Base-by-base conservation (phyloP, 1,140 invertebrate species). In the Bicyclus anynana region DNA sequence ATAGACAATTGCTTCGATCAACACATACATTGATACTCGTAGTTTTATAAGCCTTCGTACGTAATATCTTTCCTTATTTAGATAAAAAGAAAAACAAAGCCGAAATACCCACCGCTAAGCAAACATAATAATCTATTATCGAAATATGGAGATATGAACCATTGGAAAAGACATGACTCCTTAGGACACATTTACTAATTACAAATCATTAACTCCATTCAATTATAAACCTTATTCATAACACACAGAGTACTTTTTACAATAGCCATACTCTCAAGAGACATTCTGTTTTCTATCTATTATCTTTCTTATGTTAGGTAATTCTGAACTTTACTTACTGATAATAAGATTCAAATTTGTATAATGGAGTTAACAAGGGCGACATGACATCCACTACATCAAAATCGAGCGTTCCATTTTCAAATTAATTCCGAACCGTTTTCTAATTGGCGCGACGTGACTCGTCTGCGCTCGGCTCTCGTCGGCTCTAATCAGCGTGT, bases 381-480 rank as follows among this genome's bases (percentile, higher is more conserved):
- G 71, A 66, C 65, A 75, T 81, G 83, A 84, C 77, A 82, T 72
- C 77, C 82, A 81, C 81, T 84, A 84, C 79, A 79, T 86, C 83
- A 86, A 84, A 84, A 83, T 84, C 76, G 83, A 83, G 79, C 76
- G 82, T 83, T 83, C 79, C 73, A 84, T 83, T 84, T 86, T 86
- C 76, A 73, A 85, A 83, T 85, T 82, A 82, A 82, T 81, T 83
- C 69, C 58, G 76, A 71, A 73, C 74, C 72, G 77, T 81, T 82
- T 84, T 84, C 80, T 84, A 86, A 86, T 86, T 86, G 80, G 80
- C 70, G 80, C 72, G 68, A 82, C 80, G 83, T 83, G 80, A 82
- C 80, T 81, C 70, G 78, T 68, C 71, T 69, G 70, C 74, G 74
- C 75, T 81, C 72, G 61, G 65, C 60, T 82, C 72, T 79, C 81